Evolutionary conservation across 1,140 invertebrate genomes (phyloP).

Genomic region (Drosophila kohkoa): DNA sequence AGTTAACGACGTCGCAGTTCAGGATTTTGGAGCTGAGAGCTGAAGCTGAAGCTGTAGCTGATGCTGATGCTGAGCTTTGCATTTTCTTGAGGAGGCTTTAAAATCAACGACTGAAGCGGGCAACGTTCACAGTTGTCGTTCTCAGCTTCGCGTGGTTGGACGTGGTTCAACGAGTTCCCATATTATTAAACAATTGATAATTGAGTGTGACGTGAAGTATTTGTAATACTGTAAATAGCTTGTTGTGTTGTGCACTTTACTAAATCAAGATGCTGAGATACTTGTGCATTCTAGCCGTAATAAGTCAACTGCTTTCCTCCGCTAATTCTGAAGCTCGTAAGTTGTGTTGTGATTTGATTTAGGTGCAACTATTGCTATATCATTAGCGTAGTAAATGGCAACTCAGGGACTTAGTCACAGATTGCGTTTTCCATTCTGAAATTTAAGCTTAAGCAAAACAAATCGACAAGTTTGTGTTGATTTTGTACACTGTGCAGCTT

Average conservation of each 20-base stretch:
- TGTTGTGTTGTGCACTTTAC: constrained; percentile 11
- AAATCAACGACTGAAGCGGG: constrained; percentile 53
- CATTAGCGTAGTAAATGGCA: background rate
- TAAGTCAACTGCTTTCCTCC: constrained; percentile 42
- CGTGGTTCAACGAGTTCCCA: constrained; percentile 50
- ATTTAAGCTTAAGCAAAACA: background rate
- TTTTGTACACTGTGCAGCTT: constrained; percentile 4
- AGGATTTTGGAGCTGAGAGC: background rate
- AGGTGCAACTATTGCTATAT: background rate
- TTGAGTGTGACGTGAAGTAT: constrained; percentile 9
- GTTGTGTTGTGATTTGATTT: constrained; percentile 26
- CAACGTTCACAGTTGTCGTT: constrained; percentile 64
- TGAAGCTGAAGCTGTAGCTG: constrained; percentile 12
- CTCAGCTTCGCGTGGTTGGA: constrained; percentile 63
- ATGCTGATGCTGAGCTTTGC: constrained; percentile 35
- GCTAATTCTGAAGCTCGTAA: constrained; percentile 64
- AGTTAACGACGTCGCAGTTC: background rate
- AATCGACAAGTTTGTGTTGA: constrained; percentile 8
- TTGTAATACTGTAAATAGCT: constrained; percentile 5
- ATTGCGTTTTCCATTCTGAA: background rate
- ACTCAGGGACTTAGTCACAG: background rate
- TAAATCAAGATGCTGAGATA: constrained; percentile 55
- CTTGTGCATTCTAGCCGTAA: constrained; percentile 44
- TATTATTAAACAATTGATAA: constrained; percentile 14
- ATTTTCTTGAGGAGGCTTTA: constrained; percentile 60